phyloP scores from a whole-genome alignment of 2,797 vertebrate genomes.

The Tympanoctomys barrerae region DNA sequence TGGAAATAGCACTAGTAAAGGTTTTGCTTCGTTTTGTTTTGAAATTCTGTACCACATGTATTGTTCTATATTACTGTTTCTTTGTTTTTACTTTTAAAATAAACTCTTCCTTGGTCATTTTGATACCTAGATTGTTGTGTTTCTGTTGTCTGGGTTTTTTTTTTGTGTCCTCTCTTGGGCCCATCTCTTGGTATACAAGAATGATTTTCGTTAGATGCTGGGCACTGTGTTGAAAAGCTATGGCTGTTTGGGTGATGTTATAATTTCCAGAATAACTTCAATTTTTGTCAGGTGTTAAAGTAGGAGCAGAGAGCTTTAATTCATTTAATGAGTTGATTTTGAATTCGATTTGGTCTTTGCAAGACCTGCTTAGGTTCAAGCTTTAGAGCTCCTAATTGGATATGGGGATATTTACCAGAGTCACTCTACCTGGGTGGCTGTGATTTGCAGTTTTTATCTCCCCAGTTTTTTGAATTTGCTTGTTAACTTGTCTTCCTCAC shows the following conservation, averaged over 20 bases:
- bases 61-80: not conserved
- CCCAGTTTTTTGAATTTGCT: not conserved
- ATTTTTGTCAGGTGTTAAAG: constrained; percentile 1
- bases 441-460: not conserved
- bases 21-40: no score
- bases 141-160: not conserved
- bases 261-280: not conserved
- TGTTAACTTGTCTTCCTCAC: not conserved
- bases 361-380: not conserved
- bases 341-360: not conserved
- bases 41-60: no score
- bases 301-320: not conserved
- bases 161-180: not conserved
- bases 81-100: constrained; percentile 29
- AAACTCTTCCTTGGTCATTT: not conserved
- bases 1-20: no score
- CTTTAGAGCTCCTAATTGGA: not conserved
- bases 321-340: not conserved
- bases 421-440: not conserved
- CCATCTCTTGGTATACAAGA: not conserved
- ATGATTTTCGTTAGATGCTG: not conserved
- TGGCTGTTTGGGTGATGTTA: not conserved
- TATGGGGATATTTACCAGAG: not conserved
- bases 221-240: not conserved
- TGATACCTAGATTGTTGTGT: not conserved